Evolutionary conservation across 2,113 vertebrate species (phyloP).

Genomic region (Cnemophilus loriae): DNA sequence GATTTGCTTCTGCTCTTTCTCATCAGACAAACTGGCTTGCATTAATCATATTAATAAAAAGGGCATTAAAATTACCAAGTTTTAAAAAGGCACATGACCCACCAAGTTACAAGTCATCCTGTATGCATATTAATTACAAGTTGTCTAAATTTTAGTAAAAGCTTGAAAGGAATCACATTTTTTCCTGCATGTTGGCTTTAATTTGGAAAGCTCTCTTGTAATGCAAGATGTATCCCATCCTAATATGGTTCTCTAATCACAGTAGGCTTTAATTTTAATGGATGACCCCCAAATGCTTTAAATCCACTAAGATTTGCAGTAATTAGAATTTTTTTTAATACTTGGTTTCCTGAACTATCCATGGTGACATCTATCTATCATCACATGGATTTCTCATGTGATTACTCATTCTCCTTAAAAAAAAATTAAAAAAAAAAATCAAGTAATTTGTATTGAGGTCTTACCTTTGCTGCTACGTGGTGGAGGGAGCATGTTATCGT

Average conservation of each 20-base stretch:
- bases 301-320: slow-evolving; percentile 6
- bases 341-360: slow-evolving; percentile 23
- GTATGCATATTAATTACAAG: slow-evolving; percentile 57
- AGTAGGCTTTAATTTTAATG: slow-evolving; percentile 55
- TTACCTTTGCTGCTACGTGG: not conserved
- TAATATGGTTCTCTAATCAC: slow-evolving; percentile 21
- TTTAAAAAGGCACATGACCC: slow-evolving; percentile 37
- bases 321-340: slow-evolving; percentile 25
- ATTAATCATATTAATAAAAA: slow-evolving; percentile 70
- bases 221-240: not conserved
- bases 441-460: not conserved
- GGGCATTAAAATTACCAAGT: slow-evolving; percentile 54
- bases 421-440: not conserved
- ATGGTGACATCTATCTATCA: not conserved
- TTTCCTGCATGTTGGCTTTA: slow-evolving; percentile 1
- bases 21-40: slow-evolving; percentile 7
- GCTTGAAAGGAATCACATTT: slow-evolving; percentile 31
- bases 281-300: slow-evolving; percentile 37
- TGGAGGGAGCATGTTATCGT: not conserved
- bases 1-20: slow-evolving; percentile 49
- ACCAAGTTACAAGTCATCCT: slow-evolving; percentile 23
- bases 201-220: slow-evolving; percentile 35
- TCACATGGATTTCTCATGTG: slow-evolving; percentile 16
- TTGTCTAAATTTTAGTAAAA: slow-evolving; percentile 5
- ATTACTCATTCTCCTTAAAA: not conserved